These are phyloP conservation scores for Ianthella basta DNA, from an alignment of 37 sponge, comb jelly and placozoan genomes.

Conservation along the genomic window DNA sequence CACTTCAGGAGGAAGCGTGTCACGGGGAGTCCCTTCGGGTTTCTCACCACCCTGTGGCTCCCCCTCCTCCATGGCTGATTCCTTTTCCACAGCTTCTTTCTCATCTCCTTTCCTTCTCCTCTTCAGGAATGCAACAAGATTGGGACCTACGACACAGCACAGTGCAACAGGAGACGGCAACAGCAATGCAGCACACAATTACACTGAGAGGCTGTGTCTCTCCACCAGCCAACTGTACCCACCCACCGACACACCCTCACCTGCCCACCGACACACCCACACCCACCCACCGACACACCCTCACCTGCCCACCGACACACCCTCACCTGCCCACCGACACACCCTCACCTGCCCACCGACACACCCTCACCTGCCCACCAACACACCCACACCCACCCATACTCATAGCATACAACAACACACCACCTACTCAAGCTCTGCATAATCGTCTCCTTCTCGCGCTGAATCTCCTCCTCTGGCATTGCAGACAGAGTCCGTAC, in stretches of 20 bases:
- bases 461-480: constrained; percentile 67
- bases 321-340: no score
- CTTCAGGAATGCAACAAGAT: constrained; percentile 52
- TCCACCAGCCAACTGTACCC: background rate
- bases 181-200: background rate
- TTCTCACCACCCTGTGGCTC: background rate
- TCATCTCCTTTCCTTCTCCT: constrained; percentile 4
- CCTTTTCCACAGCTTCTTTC: constrained; percentile 3
- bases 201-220: background rate
- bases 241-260: constrained; percentile 27
- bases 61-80: background rate
- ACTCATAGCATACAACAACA: no score
- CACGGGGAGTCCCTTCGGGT: background rate
- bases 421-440: constrained; percentile 47
- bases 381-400: no score
- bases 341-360: no score
- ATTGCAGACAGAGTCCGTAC: constrained; percentile 50
- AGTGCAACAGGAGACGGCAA: no score
- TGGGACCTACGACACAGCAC: constrained; percentile 58
- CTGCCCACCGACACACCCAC: no score
- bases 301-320: constrained; percentile 12
- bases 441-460: constrained; percentile 60
- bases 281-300: constrained; percentile 19
- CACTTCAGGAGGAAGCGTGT: background rate
- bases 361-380: constrained; percentile 23